Evolutionary conservation across 2,888 invertebrate species (phyloP), one percentile per base, ranked within the genome.

Genomic region (Cecidostiba fungosa): DNA sequence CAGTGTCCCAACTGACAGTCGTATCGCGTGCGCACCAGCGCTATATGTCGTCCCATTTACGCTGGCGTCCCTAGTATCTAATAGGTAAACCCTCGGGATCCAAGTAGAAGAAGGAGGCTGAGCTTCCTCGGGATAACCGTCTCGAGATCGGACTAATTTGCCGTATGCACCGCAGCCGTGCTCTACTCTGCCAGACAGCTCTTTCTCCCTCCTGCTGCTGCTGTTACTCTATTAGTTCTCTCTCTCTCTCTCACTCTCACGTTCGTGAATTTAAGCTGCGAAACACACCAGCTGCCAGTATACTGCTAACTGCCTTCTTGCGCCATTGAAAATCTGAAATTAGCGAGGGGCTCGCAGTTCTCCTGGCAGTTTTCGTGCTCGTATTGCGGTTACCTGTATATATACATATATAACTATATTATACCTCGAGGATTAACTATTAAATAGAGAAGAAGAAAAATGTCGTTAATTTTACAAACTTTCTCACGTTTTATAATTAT

Each of bases 81-180:
- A 86, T 86, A 85, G 80, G 78, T 78, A 83, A 87, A 73, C 81
- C 85, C 76, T 70, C 36, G 77, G 86, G 86, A 85, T 82, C 72
- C 43, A 59, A 29, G n/a, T n/a, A 72, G 72, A 77, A 66, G 29
- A 19, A 83, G 83, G 23, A 76, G 86, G 66, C 66, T 62, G 47
- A 87, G 83, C 86, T 88, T 88, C 77, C 72, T 82, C 83, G 66
- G 85, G 85, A 85, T 85, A 87, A 82, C 85, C 77, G 66, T 81
- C 85, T 76, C 73, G 54, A 72, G 85, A 87, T 89, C 79, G 73
- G 73, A 76, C 86, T 87, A 87, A 87, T 88, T 88, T 86, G 81
- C 85, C 84, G 85, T 86, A 84, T 62, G 62, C 62, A 81, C 86
- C 66, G 76, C 74, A 87, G 82, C 69, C 50, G 50, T 86, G 87